phyloP scores from a whole-genome alignment of 1,140 invertebrate species.

The Geopemphigus sp. region DNA sequence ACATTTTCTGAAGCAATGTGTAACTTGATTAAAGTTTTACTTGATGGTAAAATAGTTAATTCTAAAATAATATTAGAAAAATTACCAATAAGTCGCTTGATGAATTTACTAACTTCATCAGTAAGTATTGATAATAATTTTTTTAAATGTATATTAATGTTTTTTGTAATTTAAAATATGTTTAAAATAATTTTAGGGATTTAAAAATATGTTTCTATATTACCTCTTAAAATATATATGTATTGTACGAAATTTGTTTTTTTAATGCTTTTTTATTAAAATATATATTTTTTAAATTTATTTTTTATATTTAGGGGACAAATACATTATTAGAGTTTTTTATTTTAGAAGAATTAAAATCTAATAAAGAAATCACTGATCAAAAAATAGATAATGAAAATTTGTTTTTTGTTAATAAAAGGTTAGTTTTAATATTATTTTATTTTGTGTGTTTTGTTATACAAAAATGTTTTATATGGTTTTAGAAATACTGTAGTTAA shows the following conservation, averaged over 20 bases:
- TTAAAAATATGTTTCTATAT: too few species aligned
- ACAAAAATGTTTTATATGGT: not conserved
- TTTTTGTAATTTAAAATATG: too few species aligned
- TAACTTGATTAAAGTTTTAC: constrained; percentile 12
- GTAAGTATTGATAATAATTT: constrained; percentile 9
- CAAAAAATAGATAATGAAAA: constrained; percentile 4
- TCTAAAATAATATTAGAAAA: constrained; percentile 20
- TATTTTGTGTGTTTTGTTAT: not conserved
- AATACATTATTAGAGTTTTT: constrained; percentile 29
- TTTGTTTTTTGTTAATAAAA: not conserved
- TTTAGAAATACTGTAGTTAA: constrained; percentile 5
- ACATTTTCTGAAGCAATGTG: constrained; percentile 27
- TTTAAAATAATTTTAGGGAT: too few species aligned
- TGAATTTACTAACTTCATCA: not conserved
- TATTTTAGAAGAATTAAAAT: constrained; percentile 34
- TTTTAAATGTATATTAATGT: too few species aligned
- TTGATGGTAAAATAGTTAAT: constrained; percentile 26
- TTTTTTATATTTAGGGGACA: constrained; percentile 17
- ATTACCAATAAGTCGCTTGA: constrained; percentile 11
- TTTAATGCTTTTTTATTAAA: too few species aligned
- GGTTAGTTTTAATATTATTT: not conserved
- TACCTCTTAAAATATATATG: too few species aligned
- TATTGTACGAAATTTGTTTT: too few species aligned
- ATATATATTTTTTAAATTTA: not conserved
- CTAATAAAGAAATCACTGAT: not conserved